Evolutionary conservation across 2,797 vertebrate species (phyloP).

Genomic region (Notolepis coatsorum): DNA sequence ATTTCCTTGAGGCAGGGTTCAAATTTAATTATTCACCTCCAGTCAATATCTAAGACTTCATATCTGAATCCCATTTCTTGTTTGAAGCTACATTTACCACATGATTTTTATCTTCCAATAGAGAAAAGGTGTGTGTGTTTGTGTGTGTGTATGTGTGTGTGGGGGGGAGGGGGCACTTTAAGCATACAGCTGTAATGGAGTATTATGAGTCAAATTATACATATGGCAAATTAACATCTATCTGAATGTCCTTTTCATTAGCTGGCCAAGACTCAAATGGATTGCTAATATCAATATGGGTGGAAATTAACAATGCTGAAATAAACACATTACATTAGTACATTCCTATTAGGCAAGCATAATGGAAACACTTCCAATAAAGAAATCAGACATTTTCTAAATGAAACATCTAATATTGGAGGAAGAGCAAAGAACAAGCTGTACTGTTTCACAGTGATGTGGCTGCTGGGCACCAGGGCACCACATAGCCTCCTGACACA

Average conservation of each 20-base stretch:
- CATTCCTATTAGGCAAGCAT: conserved; percentile 60
- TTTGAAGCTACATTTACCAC: too few relatives aligned
- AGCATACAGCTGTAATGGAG: too few relatives aligned
- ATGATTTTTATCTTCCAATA: too few relatives aligned
- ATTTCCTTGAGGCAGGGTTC: too few relatives aligned
- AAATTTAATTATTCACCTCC: too few relatives aligned
- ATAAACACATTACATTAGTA: conserved; percentile 59
- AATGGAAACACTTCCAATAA: conserved; percentile 68
- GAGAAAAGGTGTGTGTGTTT: too few relatives aligned
- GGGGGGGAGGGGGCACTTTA: too few relatives aligned
- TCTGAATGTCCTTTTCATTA: conserved; percentile 34
- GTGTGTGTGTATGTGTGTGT: too few relatives aligned
- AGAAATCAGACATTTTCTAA: conserved; percentile 68
- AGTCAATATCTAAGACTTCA: too few relatives aligned
- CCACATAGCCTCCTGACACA: conserved; percentile 6
- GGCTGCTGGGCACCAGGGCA: conserved; percentile 51
- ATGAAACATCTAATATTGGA: conserved; percentile 66
- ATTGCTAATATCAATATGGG: conserved; percentile 63
- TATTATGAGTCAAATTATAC: conserved; percentile 23
- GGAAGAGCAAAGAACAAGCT: conserved; percentile 17
- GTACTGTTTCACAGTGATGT: conserved; percentile 35
- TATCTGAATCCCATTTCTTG: too few relatives aligned
- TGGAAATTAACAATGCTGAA: conserved; percentile 59
- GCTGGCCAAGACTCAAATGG: conserved; percentile 21
- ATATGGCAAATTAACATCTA: conserved; percentile 19